phyloP scores from a whole-genome alignment of 2,113 vertebrate genomes.

The Rissa tridactyla region DNA sequence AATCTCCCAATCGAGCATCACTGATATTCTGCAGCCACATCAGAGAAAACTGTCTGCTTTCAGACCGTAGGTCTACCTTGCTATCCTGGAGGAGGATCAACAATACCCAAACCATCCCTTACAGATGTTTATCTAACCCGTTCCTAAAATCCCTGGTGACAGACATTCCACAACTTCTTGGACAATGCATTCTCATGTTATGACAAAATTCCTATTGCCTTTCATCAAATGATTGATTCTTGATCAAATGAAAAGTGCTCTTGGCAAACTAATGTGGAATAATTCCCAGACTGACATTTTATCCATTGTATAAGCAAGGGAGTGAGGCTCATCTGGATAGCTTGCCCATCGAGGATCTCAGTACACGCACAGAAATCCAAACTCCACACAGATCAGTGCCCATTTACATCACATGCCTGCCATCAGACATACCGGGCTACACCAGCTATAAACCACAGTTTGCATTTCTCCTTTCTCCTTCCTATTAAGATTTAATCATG shows the following conservation, averaged over 20 bases:
- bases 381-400: neutral
- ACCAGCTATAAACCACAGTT: neutral
- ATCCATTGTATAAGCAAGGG: neutral
- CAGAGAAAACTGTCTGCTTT: neutral
- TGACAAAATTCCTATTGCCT: neutral
- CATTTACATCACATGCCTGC: fast-evolving
- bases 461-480: neutral
- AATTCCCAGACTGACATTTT: neutral
- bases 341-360: neutral
- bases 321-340: neutral
- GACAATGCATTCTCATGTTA: neutral
- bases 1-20: neutral
- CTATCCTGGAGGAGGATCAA: neutral
- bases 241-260: neutral
- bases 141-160: neutral
- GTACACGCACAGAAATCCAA: neutral
- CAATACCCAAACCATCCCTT: neutral
- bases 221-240: neutral
- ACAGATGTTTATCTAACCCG: neutral
- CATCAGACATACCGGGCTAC: neutral
- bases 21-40: neutral
- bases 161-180: neutral
- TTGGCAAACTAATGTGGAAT: neutral
- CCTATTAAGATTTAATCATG: neutral
- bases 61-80: neutral